Conservation (phyloP, 2,797 vertebrate genomes). For the Tapirus indicus region DNA sequence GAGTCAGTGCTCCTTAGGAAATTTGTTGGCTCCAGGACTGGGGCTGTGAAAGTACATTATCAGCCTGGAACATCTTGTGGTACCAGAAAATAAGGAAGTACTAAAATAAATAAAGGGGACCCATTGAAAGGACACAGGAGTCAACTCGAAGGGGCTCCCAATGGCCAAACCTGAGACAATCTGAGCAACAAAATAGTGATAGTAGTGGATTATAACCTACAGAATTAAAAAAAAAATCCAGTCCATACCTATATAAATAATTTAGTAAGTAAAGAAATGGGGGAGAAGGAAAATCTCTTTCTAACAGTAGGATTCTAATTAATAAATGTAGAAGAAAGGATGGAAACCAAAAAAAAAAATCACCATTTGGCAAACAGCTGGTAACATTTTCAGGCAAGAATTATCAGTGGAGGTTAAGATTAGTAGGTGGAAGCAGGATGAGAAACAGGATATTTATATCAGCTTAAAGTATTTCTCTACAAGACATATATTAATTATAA, state of each 20-base stretch:
- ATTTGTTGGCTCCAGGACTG: neutral
- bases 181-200: neutral
- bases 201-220: neutral
- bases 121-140: neutral
- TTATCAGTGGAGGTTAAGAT: neutral
- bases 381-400: slow-evolving; percentile 37
- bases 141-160: neutral
- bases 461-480: neutral
- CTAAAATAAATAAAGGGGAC: neutral
- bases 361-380: neutral
- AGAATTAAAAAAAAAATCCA: neutral
- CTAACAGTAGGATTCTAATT: neutral
- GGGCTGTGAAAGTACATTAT: neutral
- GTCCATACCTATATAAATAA: neutral
- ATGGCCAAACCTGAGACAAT: neutral
- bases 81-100: slow-evolving; percentile 21
- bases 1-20: neutral
- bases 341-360: neutral
- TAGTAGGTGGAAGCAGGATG: neutral
- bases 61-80: neutral
- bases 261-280: neutral
- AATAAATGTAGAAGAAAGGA: neutral
- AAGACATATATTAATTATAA: neutral
- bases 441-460: neutral
- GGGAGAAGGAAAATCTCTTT: neutral